Evolutionary conservation across 1,140 invertebrate genomes (phyloP).

Genomic region (Trichoplusia ni): DNA sequence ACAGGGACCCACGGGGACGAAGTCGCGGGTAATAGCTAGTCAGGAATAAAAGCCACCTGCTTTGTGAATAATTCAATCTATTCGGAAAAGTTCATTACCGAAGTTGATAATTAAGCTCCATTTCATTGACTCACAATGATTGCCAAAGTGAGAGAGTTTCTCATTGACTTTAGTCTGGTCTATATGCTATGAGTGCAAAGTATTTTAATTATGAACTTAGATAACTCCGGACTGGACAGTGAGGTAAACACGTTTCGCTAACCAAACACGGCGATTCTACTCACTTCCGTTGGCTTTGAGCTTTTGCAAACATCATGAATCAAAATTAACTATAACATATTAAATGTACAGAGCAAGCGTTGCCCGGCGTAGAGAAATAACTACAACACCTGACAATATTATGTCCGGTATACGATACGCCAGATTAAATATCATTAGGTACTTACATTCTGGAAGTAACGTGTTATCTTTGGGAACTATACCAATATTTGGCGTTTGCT

Average conservation of each 20-base stretch:
- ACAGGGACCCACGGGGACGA: too few species aligned
- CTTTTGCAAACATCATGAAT: not conserved
- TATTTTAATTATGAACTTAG: too few species aligned
- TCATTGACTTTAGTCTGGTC: too few species aligned
- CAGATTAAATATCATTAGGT: not conserved
- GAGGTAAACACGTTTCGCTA: not conserved
- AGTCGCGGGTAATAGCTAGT: too few species aligned
- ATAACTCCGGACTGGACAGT: too few species aligned
- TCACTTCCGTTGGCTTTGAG: not conserved
- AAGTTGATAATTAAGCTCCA: not conserved
- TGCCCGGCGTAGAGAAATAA: too few species aligned
- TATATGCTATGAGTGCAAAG: too few species aligned
- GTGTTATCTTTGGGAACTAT: not conserved
- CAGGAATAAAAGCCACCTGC: too few species aligned
- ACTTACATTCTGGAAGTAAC: slow-evolving; percentile 5
- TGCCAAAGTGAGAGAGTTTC: not conserved
- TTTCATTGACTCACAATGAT: not conserved
- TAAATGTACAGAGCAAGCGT: not conserved
- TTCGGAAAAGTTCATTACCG: not conserved
- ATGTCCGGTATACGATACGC: not conserved
- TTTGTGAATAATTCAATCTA: not conserved
- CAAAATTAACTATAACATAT: not conserved
- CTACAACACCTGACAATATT: not conserved
- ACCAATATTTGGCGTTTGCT: slow-evolving; percentile 9
- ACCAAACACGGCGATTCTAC: not conserved